A percentile compares a stretch with the other conserved stretches of the same genome.
These are phyloP conservation scores for Peromyscus nudipes DNA, from an alignment of 2,797 vertebrate genomes.

Conservation along the genomic window DNA sequence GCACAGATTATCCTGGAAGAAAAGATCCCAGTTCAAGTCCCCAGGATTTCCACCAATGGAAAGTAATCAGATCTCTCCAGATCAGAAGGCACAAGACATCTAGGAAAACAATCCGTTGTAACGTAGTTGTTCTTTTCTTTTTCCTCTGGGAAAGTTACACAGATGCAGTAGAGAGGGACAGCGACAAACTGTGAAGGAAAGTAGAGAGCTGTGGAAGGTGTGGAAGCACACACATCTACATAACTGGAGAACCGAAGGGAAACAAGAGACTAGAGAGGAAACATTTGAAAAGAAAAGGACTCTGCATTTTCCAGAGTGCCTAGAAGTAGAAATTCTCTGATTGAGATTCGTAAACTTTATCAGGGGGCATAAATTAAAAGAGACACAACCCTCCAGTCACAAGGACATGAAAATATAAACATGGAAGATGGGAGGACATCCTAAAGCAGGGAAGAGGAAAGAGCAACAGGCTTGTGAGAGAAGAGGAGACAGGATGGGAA, in stretches of 20 bases:
- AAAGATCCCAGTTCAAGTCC: neutral
- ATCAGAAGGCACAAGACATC: neutral
- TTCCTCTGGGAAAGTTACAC: neutral
- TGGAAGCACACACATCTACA: neutral
- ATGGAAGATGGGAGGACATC: neutral
- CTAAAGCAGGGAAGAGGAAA: neutral
- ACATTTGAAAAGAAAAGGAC: neutral
- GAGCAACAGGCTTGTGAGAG: neutral
- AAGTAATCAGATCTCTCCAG: neutral
- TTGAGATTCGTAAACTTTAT: neutral
- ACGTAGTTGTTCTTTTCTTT: neutral
- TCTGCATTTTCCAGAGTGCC: neutral
- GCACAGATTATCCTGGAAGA: neutral
- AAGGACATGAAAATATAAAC: neutral
- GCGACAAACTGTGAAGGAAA: neutral
- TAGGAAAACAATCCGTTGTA: neutral
- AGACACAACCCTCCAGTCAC: neutral
- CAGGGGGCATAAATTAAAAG: conserved; percentile 5
- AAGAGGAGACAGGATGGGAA: neutral
- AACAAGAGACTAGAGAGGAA: neutral
- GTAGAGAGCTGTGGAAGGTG: neutral
- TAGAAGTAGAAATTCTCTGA: neutral
- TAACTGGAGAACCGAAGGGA: neutral
- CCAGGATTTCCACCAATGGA: neutral
- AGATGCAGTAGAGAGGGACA: neutral